Conservation (phyloP, 2,888 invertebrate genomes). For the Polydrusus pterygomalis region DNA sequence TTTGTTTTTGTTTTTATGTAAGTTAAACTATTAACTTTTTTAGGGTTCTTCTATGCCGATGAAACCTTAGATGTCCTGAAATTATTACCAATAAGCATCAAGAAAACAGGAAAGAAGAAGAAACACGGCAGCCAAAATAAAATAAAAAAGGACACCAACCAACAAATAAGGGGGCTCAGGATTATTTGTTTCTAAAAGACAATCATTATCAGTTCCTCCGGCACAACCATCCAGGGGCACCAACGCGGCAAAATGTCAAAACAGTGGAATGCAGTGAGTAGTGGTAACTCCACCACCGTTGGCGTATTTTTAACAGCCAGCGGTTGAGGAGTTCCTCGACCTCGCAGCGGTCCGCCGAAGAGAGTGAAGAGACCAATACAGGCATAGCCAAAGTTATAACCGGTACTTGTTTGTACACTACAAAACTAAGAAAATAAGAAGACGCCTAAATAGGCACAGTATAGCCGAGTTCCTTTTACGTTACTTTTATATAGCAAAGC, state of each 20-base stretch:
- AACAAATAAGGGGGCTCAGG: no score
- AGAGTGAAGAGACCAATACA: no score
- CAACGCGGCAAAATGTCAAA: background rate
- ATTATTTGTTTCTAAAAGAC: no score
- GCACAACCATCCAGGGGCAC: background rate
- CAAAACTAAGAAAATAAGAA: no score
- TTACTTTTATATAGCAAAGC: no score
- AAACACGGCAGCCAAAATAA: no score
- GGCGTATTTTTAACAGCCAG: conserved; percentile 80
- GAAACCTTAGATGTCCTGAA: no score
- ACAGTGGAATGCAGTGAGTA: conserved; percentile 70
- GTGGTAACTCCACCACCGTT: conserved; percentile 93
- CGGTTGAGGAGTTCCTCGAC: conserved; percentile 86
- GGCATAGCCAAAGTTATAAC: background rate
- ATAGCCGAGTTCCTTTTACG: no score
- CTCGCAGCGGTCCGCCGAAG: conserved; percentile 74
- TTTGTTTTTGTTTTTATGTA: background rate
- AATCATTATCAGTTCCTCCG: no score
- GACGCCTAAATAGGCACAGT: no score
- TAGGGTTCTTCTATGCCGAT: background rate
- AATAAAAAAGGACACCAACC: no score
- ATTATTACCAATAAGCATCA: background rate
- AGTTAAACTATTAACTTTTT: background rate
- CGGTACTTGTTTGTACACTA: no score
- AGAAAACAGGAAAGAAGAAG: background rate